Base-by-base conservation (phyloP, 30 jellyfish, hydroid and myxozoan genomes). In the Chrysaora quinquecirrha region DNA sequence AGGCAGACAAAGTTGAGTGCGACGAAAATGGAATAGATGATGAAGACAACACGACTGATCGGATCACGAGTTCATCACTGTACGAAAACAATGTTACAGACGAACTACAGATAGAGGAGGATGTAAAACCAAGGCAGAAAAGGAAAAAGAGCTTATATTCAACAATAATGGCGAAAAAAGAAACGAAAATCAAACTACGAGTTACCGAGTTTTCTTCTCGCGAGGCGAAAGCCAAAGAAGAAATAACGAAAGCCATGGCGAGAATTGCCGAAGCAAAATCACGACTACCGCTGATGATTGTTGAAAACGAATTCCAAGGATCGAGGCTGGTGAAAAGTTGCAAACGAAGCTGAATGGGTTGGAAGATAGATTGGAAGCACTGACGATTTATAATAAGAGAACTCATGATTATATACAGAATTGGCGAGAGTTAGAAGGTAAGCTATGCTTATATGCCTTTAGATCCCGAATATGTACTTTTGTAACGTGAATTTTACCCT, bases 391-490 rank as follows among this genome's bases (percentile, higher is more conserved):
- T 23, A 82, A 68, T 46, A 34, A 64, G 35, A 31, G 69, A 69
- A 64, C 73, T 1, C 35, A 70, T 69, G 73, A 56, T 10, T 82
- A 68, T 27, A 82, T 82, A 23, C 73, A 82, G 30, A 54, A 48
- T 22, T 82, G 92, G 92, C 68, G 92, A 56, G 62, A 78, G 18
- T 46, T 30, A 48, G 92, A 82, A 46, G 85, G 90, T 80, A 65
- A 52, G 19, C n/a, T n/a, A n/a, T n/a, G n/a, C n/a, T n/a, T n/a
- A n/a, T n/a, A n/a, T n/a, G n/a, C n/a, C n/a, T n/a, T n/a, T n/a
- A n/a, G n/a, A n/a, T n/a, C n/a, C n/a, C n/a, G n/a, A n/a, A n/a
- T n/a, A n/a, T n/a, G n/a, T n/a, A n/a, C n/a, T n/a, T n/a, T n/a
- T n/a, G n/a, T n/a, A n/a, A n/a, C n/a, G n/a, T n/a, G n/a, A n/a